Evolutionary conservation across 2,797 vertebrate genomes (phyloP).

Genomic region (Rallus crepitans): DNA sequence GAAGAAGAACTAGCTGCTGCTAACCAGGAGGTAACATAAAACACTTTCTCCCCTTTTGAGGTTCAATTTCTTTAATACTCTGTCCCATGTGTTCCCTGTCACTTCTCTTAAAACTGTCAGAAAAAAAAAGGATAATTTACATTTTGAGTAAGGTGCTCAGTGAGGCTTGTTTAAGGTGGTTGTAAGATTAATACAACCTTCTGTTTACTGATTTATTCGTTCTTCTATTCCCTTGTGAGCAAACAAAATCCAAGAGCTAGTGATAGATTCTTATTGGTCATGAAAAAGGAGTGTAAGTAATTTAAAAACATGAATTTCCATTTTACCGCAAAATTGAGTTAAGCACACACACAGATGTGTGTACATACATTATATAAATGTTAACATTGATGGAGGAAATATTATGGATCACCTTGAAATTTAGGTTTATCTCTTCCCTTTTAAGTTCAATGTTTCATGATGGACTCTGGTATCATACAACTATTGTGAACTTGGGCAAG

Average conservation of each 20-base stretch:
- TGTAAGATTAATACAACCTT: conserved; percentile 5
- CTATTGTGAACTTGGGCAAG: background rate
- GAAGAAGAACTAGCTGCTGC: conserved; percentile 98
- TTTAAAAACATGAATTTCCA: background rate
- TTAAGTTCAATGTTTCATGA: background rate
- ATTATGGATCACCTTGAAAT: background rate
- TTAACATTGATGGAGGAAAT: background rate
- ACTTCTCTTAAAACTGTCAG: conserved; percentile 59
- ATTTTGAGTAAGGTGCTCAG: conserved; percentile 26
- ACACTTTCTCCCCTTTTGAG: conserved; percentile 75
- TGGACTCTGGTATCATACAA: background rate
- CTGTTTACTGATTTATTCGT: conserved; percentile 18
- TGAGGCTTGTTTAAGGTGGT: background rate
- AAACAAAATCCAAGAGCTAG: conserved; percentile 2
- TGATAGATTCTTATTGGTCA: background rate
- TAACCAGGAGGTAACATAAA: conserved; percentile 95
- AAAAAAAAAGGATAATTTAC: background rate
- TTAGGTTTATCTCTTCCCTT: background rate
- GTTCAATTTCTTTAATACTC: conserved; percentile 54
- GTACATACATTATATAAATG: background rate
- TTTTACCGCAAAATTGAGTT: background rate
- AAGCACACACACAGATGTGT: background rate
- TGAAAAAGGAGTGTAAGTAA: background rate
- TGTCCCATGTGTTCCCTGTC: conserved; percentile 59
- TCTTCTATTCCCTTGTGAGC: conserved; percentile 2